These are phyloP conservation scores for Melanocharis versteri DNA, from an alignment of 2,113 vertebrate species.

Conservation along the genomic window DNA sequence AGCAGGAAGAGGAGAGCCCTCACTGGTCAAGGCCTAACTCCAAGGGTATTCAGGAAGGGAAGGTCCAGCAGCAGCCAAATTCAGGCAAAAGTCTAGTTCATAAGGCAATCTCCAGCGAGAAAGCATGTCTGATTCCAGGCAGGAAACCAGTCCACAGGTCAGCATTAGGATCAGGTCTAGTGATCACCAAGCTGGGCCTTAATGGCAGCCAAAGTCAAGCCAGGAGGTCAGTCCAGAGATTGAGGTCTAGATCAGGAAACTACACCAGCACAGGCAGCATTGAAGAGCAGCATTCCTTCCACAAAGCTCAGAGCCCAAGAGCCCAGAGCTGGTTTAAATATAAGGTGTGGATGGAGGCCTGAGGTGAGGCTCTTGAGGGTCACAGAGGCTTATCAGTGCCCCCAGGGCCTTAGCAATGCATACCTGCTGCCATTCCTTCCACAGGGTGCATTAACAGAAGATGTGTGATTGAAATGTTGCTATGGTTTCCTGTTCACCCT, in stretches of 20 bases:
- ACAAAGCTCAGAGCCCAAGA: fast-evolving
- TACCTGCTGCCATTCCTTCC: neutral
- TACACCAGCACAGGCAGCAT: fast-evolving
- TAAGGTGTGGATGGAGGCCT: neutral
- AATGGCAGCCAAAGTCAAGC: fast-evolving
- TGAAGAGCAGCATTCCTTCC: fast-evolving
- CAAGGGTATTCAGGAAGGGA: neutral
- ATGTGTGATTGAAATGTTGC: neutral
- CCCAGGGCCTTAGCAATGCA: neutral
- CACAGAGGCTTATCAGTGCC: neutral
- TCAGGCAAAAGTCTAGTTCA: neutral
- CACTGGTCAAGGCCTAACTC: neutral
- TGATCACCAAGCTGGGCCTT: fast-evolving
- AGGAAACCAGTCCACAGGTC: neutral
- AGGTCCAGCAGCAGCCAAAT: neutral
- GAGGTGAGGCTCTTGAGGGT: neutral
- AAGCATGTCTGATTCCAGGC: neutral
- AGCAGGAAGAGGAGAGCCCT: neutral
- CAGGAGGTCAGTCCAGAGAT: fast-evolving
- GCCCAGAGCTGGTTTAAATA: neutral
- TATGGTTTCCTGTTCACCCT: neutral
- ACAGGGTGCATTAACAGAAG: neutral
- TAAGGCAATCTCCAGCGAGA: neutral
- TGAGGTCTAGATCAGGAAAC: neutral
- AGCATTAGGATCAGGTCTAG: neutral